Evolutionary conservation across 2,888 invertebrate genomes (phyloP).

Genomic region (Tubulanus polymorphus): DNA sequence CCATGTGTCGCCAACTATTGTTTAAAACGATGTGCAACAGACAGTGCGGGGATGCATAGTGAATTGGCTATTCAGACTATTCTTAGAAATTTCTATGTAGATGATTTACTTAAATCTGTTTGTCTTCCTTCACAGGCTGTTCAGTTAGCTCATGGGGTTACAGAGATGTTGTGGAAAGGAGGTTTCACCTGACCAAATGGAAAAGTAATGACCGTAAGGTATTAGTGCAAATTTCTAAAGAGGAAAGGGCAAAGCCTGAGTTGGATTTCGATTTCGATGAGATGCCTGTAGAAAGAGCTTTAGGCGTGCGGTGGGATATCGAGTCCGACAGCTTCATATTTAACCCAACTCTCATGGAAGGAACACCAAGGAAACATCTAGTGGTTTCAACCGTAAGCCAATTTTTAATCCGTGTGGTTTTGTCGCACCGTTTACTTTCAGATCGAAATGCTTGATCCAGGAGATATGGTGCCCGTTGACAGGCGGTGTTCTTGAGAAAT

Average conservation of each 20-base stretch:
- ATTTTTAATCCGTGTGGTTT: conserved; percentile 5
- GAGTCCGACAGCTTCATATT: not conserved
- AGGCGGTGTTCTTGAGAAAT: not conserved
- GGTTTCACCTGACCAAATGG: not conserved
- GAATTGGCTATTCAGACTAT: not conserved
- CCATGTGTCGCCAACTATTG: not conserved
- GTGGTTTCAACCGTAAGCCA: not conserved
- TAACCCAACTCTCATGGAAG: not conserved
- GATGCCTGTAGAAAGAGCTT: no score
- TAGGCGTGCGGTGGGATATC: conserved; percentile 1
- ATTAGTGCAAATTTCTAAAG: not conserved
- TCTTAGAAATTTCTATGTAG: not conserved
- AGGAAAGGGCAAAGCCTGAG: not conserved
- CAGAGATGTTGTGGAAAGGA: not conserved
- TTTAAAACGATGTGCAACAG: not conserved
- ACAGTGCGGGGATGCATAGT: not conserved
- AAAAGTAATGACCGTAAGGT: not conserved
- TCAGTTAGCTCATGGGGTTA: not conserved
- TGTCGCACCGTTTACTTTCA: not conserved
- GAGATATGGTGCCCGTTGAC: not conserved
- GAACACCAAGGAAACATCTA: not conserved
- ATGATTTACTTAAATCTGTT: not conserved
- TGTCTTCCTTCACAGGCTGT: not conserved
- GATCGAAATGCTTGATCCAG: not conserved
- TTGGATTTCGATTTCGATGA: not conserved